Base-by-base conservation (phyloP, 2,888 invertebrate genomes). In the Abrostola tripartita region DNA sequence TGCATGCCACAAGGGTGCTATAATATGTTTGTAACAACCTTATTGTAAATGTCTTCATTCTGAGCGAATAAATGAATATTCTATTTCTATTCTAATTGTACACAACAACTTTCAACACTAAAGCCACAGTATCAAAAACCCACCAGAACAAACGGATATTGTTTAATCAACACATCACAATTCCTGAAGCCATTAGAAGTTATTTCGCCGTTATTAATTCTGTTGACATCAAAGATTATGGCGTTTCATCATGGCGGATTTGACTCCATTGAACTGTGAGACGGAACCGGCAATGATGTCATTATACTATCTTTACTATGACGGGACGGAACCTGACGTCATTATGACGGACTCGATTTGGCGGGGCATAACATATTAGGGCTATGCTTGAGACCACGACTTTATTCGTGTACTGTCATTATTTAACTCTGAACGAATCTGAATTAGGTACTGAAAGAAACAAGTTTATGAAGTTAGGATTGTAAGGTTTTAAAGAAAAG, bases 251-350 rank as follows among this genome's bases (percentile, higher is more conserved):
- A 78, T 78, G 78, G 78, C 78, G 76, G 78, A 78, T 66, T 76
- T 63, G 53, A 59, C 56, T 61, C 41, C 63, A 62, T 76, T 63
- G 65, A 70, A 55, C 67, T 65, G 58, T 64, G 78, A 71, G 64
- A 56, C 71, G 78, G 78, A 78, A 78, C 78, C 78, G 78, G 78
- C 76, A 78, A 78, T 78, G 61, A 69, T 74, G 72, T 68, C 64
- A 78, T 78, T 68, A 78, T 69, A 78, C 61, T 76, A 76, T 71
- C 59, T 76, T 78, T 69, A 76, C 66, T 78, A 74, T 69, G 69
- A 72, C 76, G 69, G 68, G 40, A 58, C 78, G 78, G 78, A 76
- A 76, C 76, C 68, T 60, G 42, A 0, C 51, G 60, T 51, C 38
- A 64, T 76, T 76, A 76, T 52, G 52, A 37, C 12, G 61, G 64